Conservation (phyloP, 2,797 vertebrate species). For the Gobionotothen gibberifrons region DNA sequence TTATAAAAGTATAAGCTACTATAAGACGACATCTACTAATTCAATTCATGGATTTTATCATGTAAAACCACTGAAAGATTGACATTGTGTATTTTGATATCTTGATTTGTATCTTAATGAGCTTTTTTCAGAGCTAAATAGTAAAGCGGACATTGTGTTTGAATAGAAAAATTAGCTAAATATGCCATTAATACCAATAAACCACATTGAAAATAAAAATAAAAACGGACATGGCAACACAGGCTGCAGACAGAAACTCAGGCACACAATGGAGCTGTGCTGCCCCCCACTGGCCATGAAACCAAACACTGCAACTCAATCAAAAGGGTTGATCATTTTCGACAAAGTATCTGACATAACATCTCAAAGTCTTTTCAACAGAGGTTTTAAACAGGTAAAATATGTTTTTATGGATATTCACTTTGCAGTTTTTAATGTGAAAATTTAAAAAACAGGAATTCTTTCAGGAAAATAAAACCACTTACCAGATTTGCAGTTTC, state of each 20-base stretch:
- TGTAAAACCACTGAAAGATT: background rate
- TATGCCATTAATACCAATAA: background rate
- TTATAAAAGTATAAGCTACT: too few relatives aligned
- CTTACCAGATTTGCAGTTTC: constrained; percentile 4
- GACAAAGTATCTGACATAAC: background rate
- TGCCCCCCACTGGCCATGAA: constrained; percentile 8
- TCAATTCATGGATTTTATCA: too few relatives aligned
- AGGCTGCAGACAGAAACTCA: background rate
- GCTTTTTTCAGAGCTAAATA: too few relatives aligned
- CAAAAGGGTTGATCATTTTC: too few relatives aligned
- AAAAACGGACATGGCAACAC: constrained; percentile 42
- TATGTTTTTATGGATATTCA: background rate
- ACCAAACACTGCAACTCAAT: background rate
- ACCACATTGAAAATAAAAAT: too few relatives aligned
- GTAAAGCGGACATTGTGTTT: background rate
- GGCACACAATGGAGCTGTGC: constrained; percentile 22
- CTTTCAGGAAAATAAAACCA: too few relatives aligned
- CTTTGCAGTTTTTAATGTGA: background rate
- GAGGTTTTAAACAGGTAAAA: background rate
- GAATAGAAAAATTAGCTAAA: background rate
- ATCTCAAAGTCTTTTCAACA: background rate
- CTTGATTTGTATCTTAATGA: too few relatives aligned
- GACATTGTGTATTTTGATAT: background rate
- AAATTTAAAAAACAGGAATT: background rate
- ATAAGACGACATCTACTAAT: too few relatives aligned